Evolutionary conservation across 2,113 vertebrate species (phyloP).

Genomic region (Trichomycterus rosablanca): DNA sequence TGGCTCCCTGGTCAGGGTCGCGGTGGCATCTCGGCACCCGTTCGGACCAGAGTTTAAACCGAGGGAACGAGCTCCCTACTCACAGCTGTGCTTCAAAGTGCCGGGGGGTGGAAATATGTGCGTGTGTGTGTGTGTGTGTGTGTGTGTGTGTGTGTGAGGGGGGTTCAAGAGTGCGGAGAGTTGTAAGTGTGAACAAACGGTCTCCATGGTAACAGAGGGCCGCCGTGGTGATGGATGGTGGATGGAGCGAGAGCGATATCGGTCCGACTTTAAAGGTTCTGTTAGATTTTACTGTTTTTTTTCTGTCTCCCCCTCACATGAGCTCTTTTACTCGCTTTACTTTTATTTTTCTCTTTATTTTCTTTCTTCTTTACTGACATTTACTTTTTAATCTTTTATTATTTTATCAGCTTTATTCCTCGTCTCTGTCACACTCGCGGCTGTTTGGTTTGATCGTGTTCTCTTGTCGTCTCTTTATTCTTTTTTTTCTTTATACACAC

Average conservation of each 20-base stretch:
- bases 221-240: conserved; percentile 63
- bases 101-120: conserved; percentile 59
- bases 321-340: background rate
- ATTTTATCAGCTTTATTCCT: background rate
- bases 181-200: conserved; percentile 62
- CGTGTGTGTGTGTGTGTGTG: conserved; percentile 64
- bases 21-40: too few relatives aligned
- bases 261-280: background rate
- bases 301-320: background rate
- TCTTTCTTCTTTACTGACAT: background rate
- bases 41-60: conserved; percentile 36
- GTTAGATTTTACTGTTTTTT: background rate
- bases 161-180: conserved; percentile 47
- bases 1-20: too few relatives aligned
- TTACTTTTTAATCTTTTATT: background rate
- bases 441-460: too few relatives aligned
- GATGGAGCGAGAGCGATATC: conserved; percentile 37
- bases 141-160: conserved; percentile 58
- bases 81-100: background rate
- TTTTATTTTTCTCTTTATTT: background rate
- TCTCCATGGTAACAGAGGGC: conserved; percentile 69
- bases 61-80: conserved; percentile 15
- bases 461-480: background rate
- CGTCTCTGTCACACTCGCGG: background rate
- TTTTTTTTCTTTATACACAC: background rate